A percentile compares a stretch with the other conserved stretches of the same genome.
Evolutionary conservation across 2,797 vertebrate species (phyloP).

Genomic region (Eidolon dupreanum): DNA sequence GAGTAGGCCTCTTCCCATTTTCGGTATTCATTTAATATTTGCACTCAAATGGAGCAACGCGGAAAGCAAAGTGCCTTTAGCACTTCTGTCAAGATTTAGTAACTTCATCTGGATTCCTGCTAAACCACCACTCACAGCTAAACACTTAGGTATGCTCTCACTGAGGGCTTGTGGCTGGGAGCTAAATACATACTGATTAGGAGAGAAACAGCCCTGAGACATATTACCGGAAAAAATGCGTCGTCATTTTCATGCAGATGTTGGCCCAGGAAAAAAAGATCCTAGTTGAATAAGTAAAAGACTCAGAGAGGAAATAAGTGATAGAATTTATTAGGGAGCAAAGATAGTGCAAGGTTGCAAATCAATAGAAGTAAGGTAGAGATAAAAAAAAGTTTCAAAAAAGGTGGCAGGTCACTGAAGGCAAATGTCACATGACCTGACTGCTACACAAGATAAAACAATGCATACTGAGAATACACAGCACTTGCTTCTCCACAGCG

Average conservation of each 20-base stretch:
- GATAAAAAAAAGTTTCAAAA: neutral
- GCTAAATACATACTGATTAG: neutral
- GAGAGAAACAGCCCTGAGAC: neutral
- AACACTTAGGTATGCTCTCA: neutral
- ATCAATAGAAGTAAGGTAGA: neutral
- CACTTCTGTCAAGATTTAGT: constrained; percentile 53
- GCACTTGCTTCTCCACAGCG: fast-evolving
- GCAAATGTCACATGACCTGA: neutral
- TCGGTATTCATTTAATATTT: neutral
- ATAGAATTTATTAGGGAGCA: neutral
- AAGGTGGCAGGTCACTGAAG: neutral
- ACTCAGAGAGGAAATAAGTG: neutral
- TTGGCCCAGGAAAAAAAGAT: neutral
- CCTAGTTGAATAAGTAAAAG: neutral
- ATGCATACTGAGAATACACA: neutral
- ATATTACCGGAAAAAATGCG: neutral
- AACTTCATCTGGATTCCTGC: constrained; percentile 52
- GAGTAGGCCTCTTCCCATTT: neutral
- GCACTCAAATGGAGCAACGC: neutral
- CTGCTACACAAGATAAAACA: neutral
- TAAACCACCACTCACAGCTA: neutral
- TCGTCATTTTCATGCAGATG: neutral
- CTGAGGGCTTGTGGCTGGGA: neutral
- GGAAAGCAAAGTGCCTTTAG: constrained; percentile 34
- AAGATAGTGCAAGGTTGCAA: neutral